Conservation (phyloP, 1,140 invertebrate species). For the Diorhabda sublineata region DNA sequence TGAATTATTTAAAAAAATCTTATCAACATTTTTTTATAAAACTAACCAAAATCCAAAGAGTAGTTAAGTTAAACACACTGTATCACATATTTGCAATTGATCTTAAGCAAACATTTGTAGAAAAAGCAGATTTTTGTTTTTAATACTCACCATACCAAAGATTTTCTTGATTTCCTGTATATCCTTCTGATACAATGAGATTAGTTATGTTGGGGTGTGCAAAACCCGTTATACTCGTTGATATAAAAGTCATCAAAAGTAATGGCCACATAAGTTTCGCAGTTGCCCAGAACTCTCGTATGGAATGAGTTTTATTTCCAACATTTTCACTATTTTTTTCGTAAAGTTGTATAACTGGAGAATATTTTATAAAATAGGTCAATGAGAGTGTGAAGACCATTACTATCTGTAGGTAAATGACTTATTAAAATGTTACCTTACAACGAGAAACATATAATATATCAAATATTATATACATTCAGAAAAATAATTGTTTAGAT, state of each 20-base stretch:
- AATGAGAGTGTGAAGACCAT: not conserved
- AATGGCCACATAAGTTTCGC: not conserved
- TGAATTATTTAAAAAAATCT: too few relatives aligned
- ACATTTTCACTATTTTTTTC: too few relatives aligned
- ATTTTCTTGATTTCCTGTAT: not conserved
- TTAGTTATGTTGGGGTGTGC: not conserved
- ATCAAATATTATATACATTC: too few relatives aligned
- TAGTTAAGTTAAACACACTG: too few relatives aligned
- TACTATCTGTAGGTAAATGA: not conserved
- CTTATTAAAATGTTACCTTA: too few relatives aligned
- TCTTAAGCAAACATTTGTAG: too few relatives aligned
- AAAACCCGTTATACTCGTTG: not conserved
- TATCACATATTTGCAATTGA: too few relatives aligned
- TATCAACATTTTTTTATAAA: too few relatives aligned
- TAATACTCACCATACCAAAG: not conserved
- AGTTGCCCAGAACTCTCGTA: not conserved
- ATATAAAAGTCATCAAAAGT: not conserved
- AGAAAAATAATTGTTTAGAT: too few relatives aligned
- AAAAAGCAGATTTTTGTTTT: too few relatives aligned
- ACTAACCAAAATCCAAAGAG: too few relatives aligned
- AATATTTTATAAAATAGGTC: not conserved
- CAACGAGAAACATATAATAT: too few relatives aligned
- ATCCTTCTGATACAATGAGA: not conserved
- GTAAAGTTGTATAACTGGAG: not conserved
- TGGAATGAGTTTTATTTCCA: not conserved